Conservation (phyloP, 2,113 vertebrate species). For the Bubo scandiacus region DNA sequence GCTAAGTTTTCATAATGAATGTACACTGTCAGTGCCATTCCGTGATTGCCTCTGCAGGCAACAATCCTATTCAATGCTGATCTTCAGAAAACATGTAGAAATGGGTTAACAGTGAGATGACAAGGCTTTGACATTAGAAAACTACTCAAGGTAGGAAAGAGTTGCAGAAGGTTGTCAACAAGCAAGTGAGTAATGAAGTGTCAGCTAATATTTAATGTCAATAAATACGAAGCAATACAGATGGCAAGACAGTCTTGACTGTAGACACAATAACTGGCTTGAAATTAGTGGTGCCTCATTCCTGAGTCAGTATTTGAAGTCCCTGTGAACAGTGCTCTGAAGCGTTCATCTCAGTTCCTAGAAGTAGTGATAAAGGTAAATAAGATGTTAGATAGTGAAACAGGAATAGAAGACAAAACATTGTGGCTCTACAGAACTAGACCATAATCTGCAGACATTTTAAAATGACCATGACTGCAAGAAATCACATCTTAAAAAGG, state of each 20-base stretch:
- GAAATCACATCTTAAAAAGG: not conserved
- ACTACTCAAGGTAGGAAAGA: not conserved
- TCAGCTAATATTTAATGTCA: not conserved
- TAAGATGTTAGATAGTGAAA: not conserved
- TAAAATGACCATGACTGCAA: not conserved
- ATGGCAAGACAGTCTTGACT: not conserved
- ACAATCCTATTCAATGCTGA: not conserved
- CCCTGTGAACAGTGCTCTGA: not conserved
- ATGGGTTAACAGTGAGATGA: not conserved
- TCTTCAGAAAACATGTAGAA: not conserved
- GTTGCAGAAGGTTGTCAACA: not conserved
- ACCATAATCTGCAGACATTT: not conserved
- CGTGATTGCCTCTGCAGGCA: not conserved
- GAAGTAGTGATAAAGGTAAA: not conserved
- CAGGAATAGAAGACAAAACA: not conserved
- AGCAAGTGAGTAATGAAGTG: not conserved
- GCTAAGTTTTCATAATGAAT: not conserved
- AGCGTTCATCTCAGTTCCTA: not conserved
- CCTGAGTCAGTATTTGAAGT: not conserved
- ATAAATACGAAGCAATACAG: not conserved
- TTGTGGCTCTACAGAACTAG: not conserved
- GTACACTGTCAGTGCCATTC: fast-evolving
- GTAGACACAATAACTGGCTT: not conserved
- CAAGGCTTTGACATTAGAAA: not conserved
- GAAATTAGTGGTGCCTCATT: not conserved